Evolutionary conservation across 2,797 vertebrate genomes (phyloP).

Genomic region (Chanos chanos): DNA sequence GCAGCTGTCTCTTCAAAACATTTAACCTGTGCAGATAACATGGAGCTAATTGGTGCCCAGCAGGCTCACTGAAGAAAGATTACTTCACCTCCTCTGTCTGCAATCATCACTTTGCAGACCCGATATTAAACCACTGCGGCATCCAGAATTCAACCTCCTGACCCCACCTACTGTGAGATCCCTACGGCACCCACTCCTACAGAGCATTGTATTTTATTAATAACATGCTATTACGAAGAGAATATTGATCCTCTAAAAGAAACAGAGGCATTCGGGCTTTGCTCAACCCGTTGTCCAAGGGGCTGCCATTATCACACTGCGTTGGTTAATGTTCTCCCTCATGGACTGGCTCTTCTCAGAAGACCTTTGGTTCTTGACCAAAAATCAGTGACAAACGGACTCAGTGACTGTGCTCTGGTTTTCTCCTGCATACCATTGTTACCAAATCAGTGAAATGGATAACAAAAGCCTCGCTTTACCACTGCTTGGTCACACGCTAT

Average conservation of each 20-base stretch:
- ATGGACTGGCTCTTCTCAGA: too few relatives aligned
- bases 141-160: conserved; percentile 23
- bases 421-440: too few relatives aligned
- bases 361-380: too few relatives aligned
- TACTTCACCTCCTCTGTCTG: background rate
- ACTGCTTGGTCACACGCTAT: too few relatives aligned
- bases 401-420: too few relatives aligned
- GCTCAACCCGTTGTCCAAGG: too few relatives aligned
- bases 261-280: background rate
- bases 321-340: too few relatives aligned
- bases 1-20: background rate
- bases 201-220: conserved; percentile 32
- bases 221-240: conserved; percentile 30
- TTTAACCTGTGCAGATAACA: conserved; percentile 25
- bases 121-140: conserved; percentile 26
- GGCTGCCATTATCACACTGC: too few relatives aligned
- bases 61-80: conserved; percentile 8
- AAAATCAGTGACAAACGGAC: too few relatives aligned
- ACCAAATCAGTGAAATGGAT: too few relatives aligned
- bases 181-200: background rate
- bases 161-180: background rate
- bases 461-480: too few relatives aligned
- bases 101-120: conserved; percentile 13
- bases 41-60: conserved; percentile 28
- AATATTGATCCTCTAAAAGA: conserved; percentile 34